Conservation (phyloP, 2,113 vertebrate genomes). For the Trichomycterus rosablanca region DNA sequence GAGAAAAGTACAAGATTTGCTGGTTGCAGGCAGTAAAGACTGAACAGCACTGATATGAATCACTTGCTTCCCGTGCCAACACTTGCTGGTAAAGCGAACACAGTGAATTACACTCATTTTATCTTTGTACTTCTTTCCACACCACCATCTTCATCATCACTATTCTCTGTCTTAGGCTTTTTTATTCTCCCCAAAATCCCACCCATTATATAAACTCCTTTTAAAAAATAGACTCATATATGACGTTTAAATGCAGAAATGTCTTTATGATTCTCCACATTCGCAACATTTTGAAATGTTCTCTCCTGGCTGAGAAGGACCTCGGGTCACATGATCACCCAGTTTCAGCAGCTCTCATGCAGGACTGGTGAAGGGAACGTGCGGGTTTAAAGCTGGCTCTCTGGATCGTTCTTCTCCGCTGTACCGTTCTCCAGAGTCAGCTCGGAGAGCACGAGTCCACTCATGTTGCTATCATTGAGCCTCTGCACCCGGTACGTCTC, state of each 20-base stretch:
- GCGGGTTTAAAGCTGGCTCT: conserved; percentile 61
- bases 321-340: background rate
- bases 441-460: conserved; percentile 49
- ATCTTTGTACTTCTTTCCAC: conserved; percentile 8
- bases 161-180: background rate
- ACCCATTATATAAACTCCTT: conserved; percentile 32
- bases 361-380: background rate
- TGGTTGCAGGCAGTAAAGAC: background rate
- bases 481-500: conserved; percentile 82
- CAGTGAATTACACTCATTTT: background rate
- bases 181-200: conserved; percentile 2
- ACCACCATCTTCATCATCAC: conserved; percentile 2
- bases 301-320: background rate
- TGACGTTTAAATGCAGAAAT: conserved; percentile 43
- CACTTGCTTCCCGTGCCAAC: background rate
- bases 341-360: background rate
- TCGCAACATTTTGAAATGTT: conserved; percentile 28
- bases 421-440: conserved; percentile 55
- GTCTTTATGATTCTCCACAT: conserved; percentile 36
- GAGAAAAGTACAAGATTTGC: conserved; percentile 4
- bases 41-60: background rate
- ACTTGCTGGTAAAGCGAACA: background rate
- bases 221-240: conserved; percentile 51
- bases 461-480: conserved; percentile 79
- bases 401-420: conserved; percentile 51